Base-by-base conservation (phyloP, 2,888 invertebrate species). In the Caenorhabditis zanzibari region DNA sequence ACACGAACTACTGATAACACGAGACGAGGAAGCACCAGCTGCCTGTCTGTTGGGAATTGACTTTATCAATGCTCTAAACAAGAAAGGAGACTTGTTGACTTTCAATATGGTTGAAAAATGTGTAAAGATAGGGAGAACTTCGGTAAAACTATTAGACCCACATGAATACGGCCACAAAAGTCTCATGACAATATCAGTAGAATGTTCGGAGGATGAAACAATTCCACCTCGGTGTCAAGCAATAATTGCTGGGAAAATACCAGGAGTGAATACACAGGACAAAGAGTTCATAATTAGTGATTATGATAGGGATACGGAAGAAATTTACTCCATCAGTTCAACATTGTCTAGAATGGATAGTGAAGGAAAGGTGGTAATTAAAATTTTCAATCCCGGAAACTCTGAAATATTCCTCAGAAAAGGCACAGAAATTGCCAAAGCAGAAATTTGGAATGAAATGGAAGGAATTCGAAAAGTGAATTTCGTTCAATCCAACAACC, bases 41-140 rank as follows among this genome's bases (percentile, higher is more conserved):
- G 44, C 68, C 1, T 64, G 66, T 35, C 58, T 76, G n/a, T 49
- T 76, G 1, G 76, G 76, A 12, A 59, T 68, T 12, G 76, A 76
- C 14, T 58, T 76, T 7, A 68, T 76, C 19, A 49, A 22, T 6
- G 22, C 28, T 2, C 59, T 76, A 1, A 66, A 76, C 44, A 24
- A 47, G 16, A 24, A 56, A 66, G 76, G 66, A 54, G 26, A 63
- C n/a, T 7, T 49, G 10, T 19, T 59, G 6, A 47, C 59, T 6
- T 59, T 73, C 32, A 35, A 73, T 14, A 47, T 61, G 16, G 10
- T 32, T 14, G 22, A 73, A 9, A 52, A 59, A 32, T 5, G 10
- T 0, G n/a, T 61, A 2, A 35, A 14, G 32, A 28, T 73, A 9
- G 72, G 72, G 14, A 35, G 22, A 41, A 14, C 7, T 0, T 16